Base-by-base conservation (phyloP, 2,113 vertebrate species). In the Nannobrachium achirus region DNA sequence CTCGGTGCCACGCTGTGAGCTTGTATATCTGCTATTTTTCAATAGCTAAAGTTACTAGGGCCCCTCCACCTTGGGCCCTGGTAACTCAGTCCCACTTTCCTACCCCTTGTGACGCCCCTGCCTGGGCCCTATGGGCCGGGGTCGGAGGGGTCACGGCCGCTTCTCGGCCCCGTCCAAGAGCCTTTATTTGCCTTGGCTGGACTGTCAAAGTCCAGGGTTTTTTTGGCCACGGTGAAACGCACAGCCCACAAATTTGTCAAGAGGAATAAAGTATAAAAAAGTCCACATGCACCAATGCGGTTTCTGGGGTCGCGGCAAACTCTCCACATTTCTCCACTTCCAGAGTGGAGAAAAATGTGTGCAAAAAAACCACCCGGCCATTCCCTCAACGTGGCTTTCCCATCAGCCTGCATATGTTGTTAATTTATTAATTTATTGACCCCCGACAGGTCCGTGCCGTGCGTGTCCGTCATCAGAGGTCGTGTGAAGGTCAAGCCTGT, bases 131-230 rank as follows among this genome's bases (percentile, higher is more conserved):
- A 25, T 1, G 20, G 25, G 80, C 78, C 45, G 75, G 41, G 58
- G 76, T 88, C 71, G 59, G 0, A 58, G 72, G 69, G 88, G 85
- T 87, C 67, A 73, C 1, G 46, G 10, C 62, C 61, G 64, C 78
- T 82, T 63, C 62, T 62, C 69, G 69, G 76, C 55, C 83, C 50
- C 73, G 25, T 33, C 65, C 46, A 50, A 45, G 45, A 63, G 78
- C 42, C 46, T 63, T 69, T 85, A 80, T 89, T 86, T 85, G 84
- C 78, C 87, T 92, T 93, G 91, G 90, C 88, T 90, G 75, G 76
- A 86, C 69, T 88, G 78, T 84, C 41, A 40, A 70, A 67, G 80
- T 88, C 75, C 71, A 81, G 59, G 78, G 77, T 74, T 33, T 25
- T n/a, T 25, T 86, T 85, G 81, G 75, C 77, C 76, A 62, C 73